Evolutionary conservation across 2,113 vertebrate species (phyloP).

Genomic region (Psephotus haematonotus): DNA sequence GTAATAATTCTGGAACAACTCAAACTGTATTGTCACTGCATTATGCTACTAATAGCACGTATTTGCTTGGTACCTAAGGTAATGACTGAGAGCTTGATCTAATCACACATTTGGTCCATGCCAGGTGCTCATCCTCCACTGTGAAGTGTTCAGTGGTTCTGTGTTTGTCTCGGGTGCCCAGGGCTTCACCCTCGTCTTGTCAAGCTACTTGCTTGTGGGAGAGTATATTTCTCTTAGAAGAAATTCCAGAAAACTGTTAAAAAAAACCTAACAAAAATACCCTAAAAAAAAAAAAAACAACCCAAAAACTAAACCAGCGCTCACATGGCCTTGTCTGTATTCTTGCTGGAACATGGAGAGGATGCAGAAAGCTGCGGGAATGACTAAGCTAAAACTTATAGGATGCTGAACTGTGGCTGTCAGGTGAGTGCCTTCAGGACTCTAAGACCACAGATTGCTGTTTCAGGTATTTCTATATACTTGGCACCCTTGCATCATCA

Average conservation of each 20-base stretch:
- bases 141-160: neutral
- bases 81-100: neutral
- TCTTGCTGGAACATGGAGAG: neutral
- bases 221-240: neutral
- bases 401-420: neutral
- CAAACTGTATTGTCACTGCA: neutral
- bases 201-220: neutral
- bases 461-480: neutral
- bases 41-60: accelerated
- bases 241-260: neutral
- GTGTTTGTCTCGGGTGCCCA: neutral
- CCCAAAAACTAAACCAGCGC: neutral
- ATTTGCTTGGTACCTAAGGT: neutral
- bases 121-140: neutral
- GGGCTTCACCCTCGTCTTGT: neutral
- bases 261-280: neutral
- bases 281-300: neutral
- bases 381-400: neutral
- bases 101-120: accelerated
- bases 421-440: neutral
- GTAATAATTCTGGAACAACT: neutral
- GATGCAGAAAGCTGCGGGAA: neutral
- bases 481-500: neutral
- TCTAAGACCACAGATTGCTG: neutral
- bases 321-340: accelerated